Evolutionary conservation across 2,113 vertebrate genomes (phyloP).

Genomic region (Desmodus rotundus): DNA sequence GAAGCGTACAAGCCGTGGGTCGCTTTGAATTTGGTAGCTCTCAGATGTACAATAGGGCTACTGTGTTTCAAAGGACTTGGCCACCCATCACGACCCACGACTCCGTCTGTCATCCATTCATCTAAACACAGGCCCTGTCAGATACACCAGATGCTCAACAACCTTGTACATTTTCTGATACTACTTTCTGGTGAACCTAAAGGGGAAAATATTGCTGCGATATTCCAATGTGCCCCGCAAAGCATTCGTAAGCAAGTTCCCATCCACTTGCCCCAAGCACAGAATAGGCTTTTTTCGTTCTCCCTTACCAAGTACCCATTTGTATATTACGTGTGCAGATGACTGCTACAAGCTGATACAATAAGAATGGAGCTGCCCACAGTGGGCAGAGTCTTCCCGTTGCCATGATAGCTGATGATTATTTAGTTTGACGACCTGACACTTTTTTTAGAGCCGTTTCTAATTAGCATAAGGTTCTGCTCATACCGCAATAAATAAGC

Average conservation of each 20-base stretch:
- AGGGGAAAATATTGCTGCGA: neutral
- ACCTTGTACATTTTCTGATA: neutral
- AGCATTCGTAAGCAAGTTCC: neutral
- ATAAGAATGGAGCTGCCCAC: neutral
- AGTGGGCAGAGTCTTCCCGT: neutral
- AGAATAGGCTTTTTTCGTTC: neutral
- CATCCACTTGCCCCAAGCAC: neutral
- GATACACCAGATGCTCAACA: neutral
- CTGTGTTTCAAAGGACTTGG: neutral
- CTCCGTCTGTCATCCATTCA: slow-evolving; percentile 26
- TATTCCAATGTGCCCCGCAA: neutral
- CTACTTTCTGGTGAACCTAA: neutral
- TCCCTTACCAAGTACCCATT: neutral
- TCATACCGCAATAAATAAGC: neutral
- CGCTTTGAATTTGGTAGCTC: slow-evolving; percentile 6
- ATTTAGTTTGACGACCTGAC: neutral
- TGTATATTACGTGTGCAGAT: neutral
- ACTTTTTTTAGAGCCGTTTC: neutral
- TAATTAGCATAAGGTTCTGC: neutral
- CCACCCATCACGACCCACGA: neutral
- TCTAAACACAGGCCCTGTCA: neutral
- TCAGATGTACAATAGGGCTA: slow-evolving; percentile 1
- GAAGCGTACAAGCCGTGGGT: neutral
- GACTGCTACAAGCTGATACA: neutral
- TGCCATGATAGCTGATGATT: neutral